Base-by-base conservation (phyloP, 2,113 vertebrate species). In the Aspidoscelis tigris region DNA sequence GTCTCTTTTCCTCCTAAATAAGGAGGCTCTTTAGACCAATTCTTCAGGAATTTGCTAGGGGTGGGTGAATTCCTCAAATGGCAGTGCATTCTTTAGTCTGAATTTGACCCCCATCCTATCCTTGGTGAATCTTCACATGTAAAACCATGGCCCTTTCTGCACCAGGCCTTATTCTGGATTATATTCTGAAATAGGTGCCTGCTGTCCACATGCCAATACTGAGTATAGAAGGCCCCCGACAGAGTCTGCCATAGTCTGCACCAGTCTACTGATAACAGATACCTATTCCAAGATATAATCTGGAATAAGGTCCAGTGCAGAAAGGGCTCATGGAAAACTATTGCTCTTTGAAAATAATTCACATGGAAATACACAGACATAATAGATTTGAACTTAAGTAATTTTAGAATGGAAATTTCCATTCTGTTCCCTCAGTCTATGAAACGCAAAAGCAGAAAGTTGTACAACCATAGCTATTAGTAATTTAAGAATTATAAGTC, bases 401-500 rank as follows among this genome's bases (percentile, higher is more conserved):
- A 61, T 68, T 82, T 85, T 83, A 71, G 61, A 70, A 58, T 20
- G 43, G n/a, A 33, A 84, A 86, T 66, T 71, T 75, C 66, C 14
- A 16, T 82, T 83, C 22, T 1, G 5, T 84, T 41, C 33, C 68
- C 72, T 50, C 50, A 8, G n/a, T 21, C 9, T 80, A 11, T 84
- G 68, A 66, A 41, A 18, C 66, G 47, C 24, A 58, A 72, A 84
- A 86, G 75, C n/a, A 66, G 8, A 26, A 18, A 85, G 44, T 4
- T 74, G 75, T 77, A 88, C 65, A 50, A 68, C 80, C 2, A 26
- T 65, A 11, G 3, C 41, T 78, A n/a, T 61, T 43, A 58, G 66
- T 47, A 61, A 69, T 79, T 74, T 80, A 68, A 44, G 85, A 64
- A 70, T 71, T 88, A 80, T 86, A 90, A 84, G 81, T 41, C 11